Evolutionary conservation across 2,888 invertebrate genomes (phyloP).

Genomic region (Pardosa pseudoannulata): DNA sequence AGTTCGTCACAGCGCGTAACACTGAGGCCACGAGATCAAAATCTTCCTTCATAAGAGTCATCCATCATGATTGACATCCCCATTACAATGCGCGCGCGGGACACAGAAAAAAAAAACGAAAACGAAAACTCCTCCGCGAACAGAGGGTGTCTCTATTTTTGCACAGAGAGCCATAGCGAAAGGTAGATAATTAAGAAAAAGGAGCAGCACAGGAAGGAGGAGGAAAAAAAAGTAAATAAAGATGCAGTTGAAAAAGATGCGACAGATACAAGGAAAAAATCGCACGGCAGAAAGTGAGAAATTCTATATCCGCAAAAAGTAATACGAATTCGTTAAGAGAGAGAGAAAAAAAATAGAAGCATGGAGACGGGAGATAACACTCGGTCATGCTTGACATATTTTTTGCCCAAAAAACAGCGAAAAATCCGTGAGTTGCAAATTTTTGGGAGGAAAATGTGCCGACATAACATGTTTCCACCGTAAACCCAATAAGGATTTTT

Average conservation of each 20-base stretch:
- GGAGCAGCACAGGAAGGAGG: conserved; percentile 14
- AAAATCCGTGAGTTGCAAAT: conserved; percentile 6
- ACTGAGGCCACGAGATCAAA: neutral
- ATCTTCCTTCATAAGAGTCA: conserved; percentile 6
- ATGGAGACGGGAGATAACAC: conserved; percentile 22
- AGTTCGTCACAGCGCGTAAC: neutral
- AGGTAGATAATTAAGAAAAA: conserved; percentile 57
- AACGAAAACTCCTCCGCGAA: conserved; percentile 4
- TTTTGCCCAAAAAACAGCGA: conserved; percentile 16
- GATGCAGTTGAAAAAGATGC: conserved; percentile 27
- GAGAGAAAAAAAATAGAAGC: conserved; percentile 16
- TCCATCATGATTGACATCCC: conserved; percentile 25
- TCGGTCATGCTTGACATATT: conserved; percentile 29
- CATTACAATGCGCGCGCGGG: conserved; percentile 19
- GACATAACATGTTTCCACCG: neutral
- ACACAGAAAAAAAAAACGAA: neutral
- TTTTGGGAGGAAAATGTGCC: neutral
- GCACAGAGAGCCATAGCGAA: conserved; percentile 25
- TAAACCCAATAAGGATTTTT: no score
- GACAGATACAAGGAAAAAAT: conserved; percentile 33
- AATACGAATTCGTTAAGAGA: conserved; percentile 2
- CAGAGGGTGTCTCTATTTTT: conserved; percentile 29
- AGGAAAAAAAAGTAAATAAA: conserved; percentile 30
- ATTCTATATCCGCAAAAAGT: conserved; percentile 13
- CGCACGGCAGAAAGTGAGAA: neutral